phyloP scores from a whole-genome alignment of 2,888 invertebrate genomes.

The Leptopilina drosophilae region DNA sequence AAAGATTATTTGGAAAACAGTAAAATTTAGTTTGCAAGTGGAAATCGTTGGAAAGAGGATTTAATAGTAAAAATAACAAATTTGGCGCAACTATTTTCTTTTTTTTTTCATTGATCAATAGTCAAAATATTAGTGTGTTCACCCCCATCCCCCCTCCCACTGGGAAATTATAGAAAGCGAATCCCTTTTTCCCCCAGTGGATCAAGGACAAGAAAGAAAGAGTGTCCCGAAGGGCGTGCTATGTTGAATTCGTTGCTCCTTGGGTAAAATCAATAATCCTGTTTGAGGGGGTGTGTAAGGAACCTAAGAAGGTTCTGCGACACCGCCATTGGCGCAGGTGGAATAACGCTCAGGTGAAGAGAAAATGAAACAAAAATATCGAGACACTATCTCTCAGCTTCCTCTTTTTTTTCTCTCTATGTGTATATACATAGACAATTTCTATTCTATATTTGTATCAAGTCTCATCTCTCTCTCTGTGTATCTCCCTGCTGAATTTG shows the following conservation, averaged over 20 bases:
- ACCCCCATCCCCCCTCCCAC: background rate
- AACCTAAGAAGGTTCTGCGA: conserved; percentile 65
- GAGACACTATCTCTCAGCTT: background rate
- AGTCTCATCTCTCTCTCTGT: no score
- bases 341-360: conserved; percentile 54
- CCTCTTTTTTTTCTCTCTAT: no score
- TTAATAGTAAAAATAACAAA: no score
- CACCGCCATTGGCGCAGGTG: conserved; percentile 62
- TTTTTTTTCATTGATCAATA: no score
- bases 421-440: background rate
- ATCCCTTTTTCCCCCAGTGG: conserved; percentile 28
- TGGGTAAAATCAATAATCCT: conserved; percentile 72
- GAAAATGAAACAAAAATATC: background rate
- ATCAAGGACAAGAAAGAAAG: conserved; percentile 40
- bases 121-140: no score
- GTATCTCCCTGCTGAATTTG: background rate
- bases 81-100: no score
- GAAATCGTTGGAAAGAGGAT: no score
- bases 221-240: conserved; percentile 59
- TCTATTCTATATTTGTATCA: background rate
- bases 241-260: conserved; percentile 68
- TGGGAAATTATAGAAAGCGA: conserved; percentile 23
- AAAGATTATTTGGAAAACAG: no score
- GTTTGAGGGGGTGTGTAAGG: conserved; percentile 71
- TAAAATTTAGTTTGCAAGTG: no score